phyloP scores from a whole-genome alignment of 2,113 vertebrate genomes.

The Zootoca vivipara region DNA sequence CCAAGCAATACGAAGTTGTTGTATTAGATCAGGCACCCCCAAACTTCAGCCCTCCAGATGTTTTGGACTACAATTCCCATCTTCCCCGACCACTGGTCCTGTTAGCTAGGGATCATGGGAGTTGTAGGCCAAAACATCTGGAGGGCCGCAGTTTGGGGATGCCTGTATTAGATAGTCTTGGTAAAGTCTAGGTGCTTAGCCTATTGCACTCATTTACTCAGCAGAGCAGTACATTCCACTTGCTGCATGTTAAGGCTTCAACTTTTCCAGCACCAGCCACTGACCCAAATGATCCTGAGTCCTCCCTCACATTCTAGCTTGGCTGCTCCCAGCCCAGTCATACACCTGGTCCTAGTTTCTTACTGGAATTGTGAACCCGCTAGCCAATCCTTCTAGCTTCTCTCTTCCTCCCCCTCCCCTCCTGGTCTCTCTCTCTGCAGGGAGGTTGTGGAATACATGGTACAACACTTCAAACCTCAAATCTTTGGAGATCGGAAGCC shows the following conservation, averaged over 20 bases:
- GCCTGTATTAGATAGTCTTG: too few relatives aligned
- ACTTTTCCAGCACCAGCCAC: neutral
- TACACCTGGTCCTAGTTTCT: neutral
- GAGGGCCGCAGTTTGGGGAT: too few relatives aligned
- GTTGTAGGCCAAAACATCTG: too few relatives aligned
- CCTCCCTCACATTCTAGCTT: fast-evolving
- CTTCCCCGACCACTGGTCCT: too few relatives aligned
- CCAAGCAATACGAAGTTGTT: too few relatives aligned
- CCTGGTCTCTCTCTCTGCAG: constrained; percentile 65
- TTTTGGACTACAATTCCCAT: too few relatives aligned
- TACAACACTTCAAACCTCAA: constrained; percentile 99
- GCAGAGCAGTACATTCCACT: neutral
- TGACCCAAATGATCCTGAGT: neutral
- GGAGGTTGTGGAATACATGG: constrained; percentile 99
- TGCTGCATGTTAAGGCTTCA: neutral
- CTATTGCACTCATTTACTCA: neutral
- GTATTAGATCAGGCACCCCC: too few relatives aligned
- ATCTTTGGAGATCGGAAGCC: constrained; percentile 98
- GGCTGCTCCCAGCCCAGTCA: neutral
- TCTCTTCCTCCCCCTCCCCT: neutral
- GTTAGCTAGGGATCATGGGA: too few relatives aligned
- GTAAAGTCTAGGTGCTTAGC: neutral
- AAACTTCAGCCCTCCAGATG: too few relatives aligned
- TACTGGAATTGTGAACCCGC: neutral
- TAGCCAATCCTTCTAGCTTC: neutral